A percentile compares a stretch with the other conserved stretches of the same genome.
These are phyloP conservation scores for Geopemphigus sp. DNA, from an alignment of 1,140 invertebrate species.

Conservation along the genomic window DNA sequence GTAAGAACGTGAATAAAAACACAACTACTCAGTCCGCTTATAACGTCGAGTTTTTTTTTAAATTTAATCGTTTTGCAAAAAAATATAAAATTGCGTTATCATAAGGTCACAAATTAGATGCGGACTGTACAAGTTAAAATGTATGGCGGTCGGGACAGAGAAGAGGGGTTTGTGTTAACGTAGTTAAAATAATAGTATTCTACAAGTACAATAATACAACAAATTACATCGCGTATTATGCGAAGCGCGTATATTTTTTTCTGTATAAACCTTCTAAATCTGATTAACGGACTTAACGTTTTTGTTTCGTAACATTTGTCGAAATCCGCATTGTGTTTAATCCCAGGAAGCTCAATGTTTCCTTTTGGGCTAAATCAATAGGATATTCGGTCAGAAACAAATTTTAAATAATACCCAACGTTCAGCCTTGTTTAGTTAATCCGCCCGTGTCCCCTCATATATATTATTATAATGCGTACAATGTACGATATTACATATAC, in stretches of 20 bases:
- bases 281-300: neutral
- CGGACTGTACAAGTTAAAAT: too few species aligned
- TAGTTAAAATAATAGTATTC: too few species aligned
- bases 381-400: conserved; percentile 19
- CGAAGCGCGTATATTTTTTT: neutral
- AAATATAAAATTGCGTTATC: too few species aligned
- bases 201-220: too few species aligned
- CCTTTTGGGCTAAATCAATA: conserved; percentile 5
- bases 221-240: neutral
- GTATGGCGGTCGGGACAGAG: too few species aligned
- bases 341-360: conserved; percentile 7
- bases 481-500: neutral
- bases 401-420: conserved; percentile 17
- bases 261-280: conserved; percentile 23
- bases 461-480: too few species aligned
- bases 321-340: neutral
- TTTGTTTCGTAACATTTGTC: conserved; percentile 10
- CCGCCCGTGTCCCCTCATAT: neutral
- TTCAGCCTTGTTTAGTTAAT: conserved; percentile 21
- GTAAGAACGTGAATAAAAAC: too few species aligned
- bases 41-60: too few species aligned
- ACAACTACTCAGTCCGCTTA: too few species aligned
- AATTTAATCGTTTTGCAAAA: too few species aligned
- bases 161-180: too few species aligned
- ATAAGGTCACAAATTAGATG: too few species aligned